Conservation (phyloP, 2,113 vertebrate genomes). For the Callorhinus ursinus region DNA sequence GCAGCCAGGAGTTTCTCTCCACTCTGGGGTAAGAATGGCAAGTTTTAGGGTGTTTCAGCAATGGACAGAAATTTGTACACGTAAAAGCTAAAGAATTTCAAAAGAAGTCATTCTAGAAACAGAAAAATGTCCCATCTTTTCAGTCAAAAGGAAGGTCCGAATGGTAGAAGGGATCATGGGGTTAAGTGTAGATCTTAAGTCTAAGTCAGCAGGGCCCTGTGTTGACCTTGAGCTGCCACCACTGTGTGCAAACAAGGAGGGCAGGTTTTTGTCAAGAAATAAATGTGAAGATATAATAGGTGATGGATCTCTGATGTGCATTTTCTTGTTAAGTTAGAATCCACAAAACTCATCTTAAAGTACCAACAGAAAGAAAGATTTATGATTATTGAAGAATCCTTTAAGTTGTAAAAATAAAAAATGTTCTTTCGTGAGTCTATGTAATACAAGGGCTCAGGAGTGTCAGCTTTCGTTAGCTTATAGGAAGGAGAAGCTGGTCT, state of each 20-base stretch:
- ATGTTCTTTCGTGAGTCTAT: not conserved
- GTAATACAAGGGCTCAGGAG: not conserved
- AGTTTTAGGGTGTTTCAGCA: not conserved
- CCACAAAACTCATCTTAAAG: not conserved
- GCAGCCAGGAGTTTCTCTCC: not conserved
- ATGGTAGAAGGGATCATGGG: too few relatives aligned
- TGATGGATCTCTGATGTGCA: not conserved
- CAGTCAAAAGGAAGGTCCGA: not conserved
- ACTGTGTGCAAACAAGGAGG: not conserved
- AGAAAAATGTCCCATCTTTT: not conserved
- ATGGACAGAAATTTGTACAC: not conserved
- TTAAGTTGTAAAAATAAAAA: not conserved
- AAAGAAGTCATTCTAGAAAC: not conserved
- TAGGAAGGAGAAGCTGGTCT: not conserved
- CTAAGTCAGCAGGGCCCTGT: not conserved
- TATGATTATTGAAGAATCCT: not conserved
- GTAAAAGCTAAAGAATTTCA: not conserved
- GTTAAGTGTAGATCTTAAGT: slow-evolving; percentile 3
- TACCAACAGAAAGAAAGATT: slow-evolving; percentile 45
- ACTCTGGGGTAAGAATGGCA: not conserved
- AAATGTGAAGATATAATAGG: not conserved
- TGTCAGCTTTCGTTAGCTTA: not conserved
- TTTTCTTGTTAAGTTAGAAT: slow-evolving; percentile 16
- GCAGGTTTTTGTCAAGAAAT: slow-evolving; percentile 10
- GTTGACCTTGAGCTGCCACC: not conserved